Base-by-base conservation (phyloP, 2,113 vertebrate species). In the Proterorhinus semilunaris region DNA sequence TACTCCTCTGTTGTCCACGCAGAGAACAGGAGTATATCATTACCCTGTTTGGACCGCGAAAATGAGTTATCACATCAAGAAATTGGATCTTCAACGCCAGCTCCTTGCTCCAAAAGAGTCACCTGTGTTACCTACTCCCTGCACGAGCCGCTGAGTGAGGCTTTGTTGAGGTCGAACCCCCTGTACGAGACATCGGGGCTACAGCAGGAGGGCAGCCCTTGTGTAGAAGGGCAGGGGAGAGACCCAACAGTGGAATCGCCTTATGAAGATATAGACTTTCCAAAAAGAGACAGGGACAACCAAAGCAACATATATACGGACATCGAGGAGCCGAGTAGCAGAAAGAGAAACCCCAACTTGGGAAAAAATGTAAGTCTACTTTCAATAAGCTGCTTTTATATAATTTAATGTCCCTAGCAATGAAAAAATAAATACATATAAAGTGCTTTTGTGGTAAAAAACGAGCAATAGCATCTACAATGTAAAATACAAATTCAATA, bases 251-350 rank as follows among this genome's bases (percentile, higher is more conserved):
- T 43, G 1, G 43, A 65, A 0, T 88, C 91, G 12, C 54, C 88
- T 77, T 93, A 92, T 0, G 88, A 92, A 69, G 82, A 65, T 64
- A 83, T 92, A 58, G 86, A 36, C 3, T 3, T 36, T 36, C 27
- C 86, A 0, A 68, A 59, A 8, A 65, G 81, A 48, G 45, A 63
- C 13, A 45, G 65, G 3, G 7, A 62, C n/a, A 47, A 6, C 50
- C 79, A 69, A 1, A 21, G 71, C 16, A 91, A 89, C 79, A 87
- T 58, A 0, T 91, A 92, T 4, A 88, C 92, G 78, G 81, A 83
- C 0, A 46, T 92, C 63, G 80, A 89, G 10, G 85, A 91, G 1
- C 7, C 88, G 27, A 91, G 87, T 75, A 69, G 66, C 16, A 88
- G 84, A 72, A 87, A 83, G 46, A 54, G 72, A 46, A 84, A 85